Base-by-base conservation (phyloP, 2,797 vertebrate species). In the Spinus olivaceus region DNA sequence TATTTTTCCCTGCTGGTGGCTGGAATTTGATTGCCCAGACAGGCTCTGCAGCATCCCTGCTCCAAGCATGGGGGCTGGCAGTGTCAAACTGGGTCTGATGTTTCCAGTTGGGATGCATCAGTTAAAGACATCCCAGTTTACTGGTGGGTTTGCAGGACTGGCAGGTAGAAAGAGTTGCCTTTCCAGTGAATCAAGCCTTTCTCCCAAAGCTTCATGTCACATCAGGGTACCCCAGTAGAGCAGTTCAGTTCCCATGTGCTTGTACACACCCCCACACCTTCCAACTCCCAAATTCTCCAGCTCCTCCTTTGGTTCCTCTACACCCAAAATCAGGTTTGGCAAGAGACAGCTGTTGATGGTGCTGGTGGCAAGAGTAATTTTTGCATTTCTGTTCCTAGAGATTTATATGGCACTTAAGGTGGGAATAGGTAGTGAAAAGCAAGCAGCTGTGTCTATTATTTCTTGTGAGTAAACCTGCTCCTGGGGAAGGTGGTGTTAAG, bases 381-480 rank as follows among this genome's bases (percentile, higher is more conserved):
- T 91, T 88, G 49, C 33, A 37, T 93, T 91, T 85, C 59, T 87
- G 28, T 65, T 83, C 46, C 41, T 73, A 39, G 70, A 78, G 65
- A n/a, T 84, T 87, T 85, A 46, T 42, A 25, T 81, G 78, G 54
- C 72, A 60, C n/a, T 77, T 82, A 47, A 83, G n/a, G 66, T 78
- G 88, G 49, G 42, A 25, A 49, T 83, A 46, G 90, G 54, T 5
- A 86, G 67, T 30, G 44, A 57, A 82, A 71, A 70, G 30, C 81
- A 91, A 82, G 33, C n/a, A 65, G 37, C 49, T 94, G 53, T 72
- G n/a, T 44, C 41, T 81, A 32, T 44, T 88, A 54, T 24, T 91
- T 74, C 20, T 20, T 10, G 23, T 51, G 51, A 95, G 63, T 69
- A 92, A 90, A 81, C 41, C 42, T 70, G 44, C 81, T 80, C 24